Evolutionary conservation across 2,888 invertebrate species (phyloP).

Genomic region (Gastrophysa polygoni): DNA sequence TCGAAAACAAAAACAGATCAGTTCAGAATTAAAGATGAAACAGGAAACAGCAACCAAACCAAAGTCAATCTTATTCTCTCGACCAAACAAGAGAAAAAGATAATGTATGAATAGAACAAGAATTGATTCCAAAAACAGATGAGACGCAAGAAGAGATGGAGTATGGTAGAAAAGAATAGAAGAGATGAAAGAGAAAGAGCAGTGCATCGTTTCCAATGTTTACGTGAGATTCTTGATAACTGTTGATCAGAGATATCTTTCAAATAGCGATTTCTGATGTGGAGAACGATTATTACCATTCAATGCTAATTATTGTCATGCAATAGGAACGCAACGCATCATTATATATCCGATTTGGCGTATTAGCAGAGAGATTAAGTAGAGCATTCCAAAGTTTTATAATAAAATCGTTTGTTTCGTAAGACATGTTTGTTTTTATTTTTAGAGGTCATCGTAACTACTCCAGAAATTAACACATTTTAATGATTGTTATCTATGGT

Average conservation of each 20-base stretch:
- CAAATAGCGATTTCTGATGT: neutral
- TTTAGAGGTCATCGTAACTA: slow-evolving; percentile 3
- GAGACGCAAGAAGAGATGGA: no score
- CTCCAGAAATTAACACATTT: neutral
- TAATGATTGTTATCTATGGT: neutral
- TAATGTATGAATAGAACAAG: no score
- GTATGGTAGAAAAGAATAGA: no score
- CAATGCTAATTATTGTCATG: slow-evolving; percentile 15
- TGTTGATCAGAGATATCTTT: neutral
- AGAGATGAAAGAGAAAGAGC: no score
- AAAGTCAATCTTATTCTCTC: no score
- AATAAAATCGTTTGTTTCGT: slow-evolving; percentile 19
- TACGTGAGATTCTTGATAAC: neutral
- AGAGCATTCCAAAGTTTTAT: slow-evolving; percentile 24
- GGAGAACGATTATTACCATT: slow-evolving; percentile 14
- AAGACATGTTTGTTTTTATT: slow-evolving; percentile 13
- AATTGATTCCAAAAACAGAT: no score
- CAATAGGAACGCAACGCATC: neutral
- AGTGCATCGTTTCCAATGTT: no score
- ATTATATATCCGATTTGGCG: neutral
- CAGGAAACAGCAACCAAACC: no score
- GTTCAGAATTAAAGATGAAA: no score
- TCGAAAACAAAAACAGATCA: no score
- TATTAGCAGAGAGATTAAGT: slow-evolving; percentile 15
- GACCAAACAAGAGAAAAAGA: no score